Evolutionary conservation across 2,113 vertebrate species (phyloP).

Genomic region (Sorex araneus): DNA sequence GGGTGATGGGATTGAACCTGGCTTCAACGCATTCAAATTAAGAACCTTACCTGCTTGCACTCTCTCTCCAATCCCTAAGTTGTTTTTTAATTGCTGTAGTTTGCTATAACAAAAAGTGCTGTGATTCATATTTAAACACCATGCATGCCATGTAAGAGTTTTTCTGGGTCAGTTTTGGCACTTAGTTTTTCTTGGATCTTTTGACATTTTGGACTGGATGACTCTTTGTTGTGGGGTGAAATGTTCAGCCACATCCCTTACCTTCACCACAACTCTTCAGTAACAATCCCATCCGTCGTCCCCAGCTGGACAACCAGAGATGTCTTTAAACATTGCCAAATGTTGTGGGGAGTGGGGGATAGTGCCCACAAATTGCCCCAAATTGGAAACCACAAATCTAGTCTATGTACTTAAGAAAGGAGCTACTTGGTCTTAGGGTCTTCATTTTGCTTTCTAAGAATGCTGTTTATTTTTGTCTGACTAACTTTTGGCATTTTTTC

Average conservation of each 20-base stretch:
- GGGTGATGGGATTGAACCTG: no score
- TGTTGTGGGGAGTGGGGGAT: not conserved
- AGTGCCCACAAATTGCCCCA: not conserved
- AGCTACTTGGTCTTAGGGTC: not conserved
- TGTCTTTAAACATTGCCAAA: not conserved
- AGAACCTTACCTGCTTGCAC: no score
- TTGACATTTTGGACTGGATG: not conserved
- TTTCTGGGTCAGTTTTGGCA: slow-evolving; percentile 13
- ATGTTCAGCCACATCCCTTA: not conserved
- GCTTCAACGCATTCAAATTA: no score
- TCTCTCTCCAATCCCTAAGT: not conserved
- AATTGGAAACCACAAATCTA: not conserved
- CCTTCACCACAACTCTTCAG: no score
- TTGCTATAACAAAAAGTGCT: slow-evolving; percentile 54
- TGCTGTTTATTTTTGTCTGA: not conserved
- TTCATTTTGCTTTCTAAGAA: slow-evolving; percentile 50
- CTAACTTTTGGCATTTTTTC: slow-evolving; percentile 39
- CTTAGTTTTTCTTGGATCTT: not conserved
- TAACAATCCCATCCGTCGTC: not conserved
- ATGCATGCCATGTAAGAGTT: not conserved
- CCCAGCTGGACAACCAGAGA: not conserved
- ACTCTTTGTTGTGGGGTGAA: not conserved
- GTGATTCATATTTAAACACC: slow-evolving; percentile 57
- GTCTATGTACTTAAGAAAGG: not conserved
- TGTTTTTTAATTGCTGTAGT: slow-evolving; percentile 62